Base-by-base conservation (phyloP, 2,113 vertebrate genomes). In the Thamnaconus septentrionalis region DNA sequence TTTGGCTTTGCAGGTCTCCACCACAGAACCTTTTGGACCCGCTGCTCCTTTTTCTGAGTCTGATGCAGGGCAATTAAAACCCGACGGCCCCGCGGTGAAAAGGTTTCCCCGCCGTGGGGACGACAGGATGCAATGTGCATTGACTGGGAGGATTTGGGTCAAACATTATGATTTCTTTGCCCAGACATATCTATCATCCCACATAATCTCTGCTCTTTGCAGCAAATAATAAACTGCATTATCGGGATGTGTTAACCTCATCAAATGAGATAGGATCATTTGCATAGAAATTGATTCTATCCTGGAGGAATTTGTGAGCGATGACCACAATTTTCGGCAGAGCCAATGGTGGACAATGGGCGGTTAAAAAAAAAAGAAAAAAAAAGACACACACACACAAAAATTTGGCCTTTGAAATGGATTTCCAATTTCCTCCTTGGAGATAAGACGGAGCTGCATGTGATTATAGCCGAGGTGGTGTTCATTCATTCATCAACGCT, bases 251-350 rank as follows among this genome's bases (percentile, higher is more conserved):
- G 81, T 88, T 91, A 87, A 89, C 79, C 81, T 86, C 81, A 71
- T 71, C 41, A 64, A 81, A 86, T 71, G 79, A 81, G 70, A 86
- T 80, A 76, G 71, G 73, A 80, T 87, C 71, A 92, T 92, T 91
- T 90, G 87, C 91, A 92, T 92, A 91, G 89, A 91, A 90, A 91
- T 92, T 84, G 89, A 92, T 89, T 91, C 76, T 68, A 81, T 87
- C 80, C 78, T 61, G 62, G 78, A 31, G 70, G 65, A 84, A 87
- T 82, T 57, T 87, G 79, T 69, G 77, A 87, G 71, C 48, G 78
- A 80, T 66, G 76, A 73, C 71, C 66, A 68, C 75, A 81, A 85
- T 86, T 89, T 88, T 85, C 81, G 82, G 80, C 86, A 74, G 83
- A 83, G 86, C 81, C 65, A 31, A 82, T 63, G 73, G 69, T 73